Evolutionary conservation across 2,888 invertebrate genomes (phyloP).

Genomic region (Euplagia quadripunctaria): DNA sequence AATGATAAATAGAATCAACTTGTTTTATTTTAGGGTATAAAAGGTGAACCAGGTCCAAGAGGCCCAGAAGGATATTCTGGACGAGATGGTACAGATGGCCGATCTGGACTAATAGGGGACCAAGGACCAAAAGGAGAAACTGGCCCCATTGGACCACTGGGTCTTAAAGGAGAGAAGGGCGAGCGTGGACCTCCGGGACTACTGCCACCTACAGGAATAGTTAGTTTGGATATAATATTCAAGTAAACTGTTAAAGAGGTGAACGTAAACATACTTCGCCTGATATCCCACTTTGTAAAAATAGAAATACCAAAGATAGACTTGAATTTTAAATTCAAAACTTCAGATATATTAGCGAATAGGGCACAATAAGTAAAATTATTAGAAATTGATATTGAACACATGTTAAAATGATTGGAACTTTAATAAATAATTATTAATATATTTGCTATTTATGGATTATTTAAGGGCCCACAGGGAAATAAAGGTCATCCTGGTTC

Average conservation of each 20-base stretch:
- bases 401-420: neutral
- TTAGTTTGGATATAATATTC: neutral
- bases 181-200: slow-evolving; percentile 39
- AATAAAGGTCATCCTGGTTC: slow-evolving; percentile 38
- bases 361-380: neutral
- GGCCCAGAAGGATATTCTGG: slow-evolving; percentile 42
- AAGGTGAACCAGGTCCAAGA: slow-evolving; percentile 46
- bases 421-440: neutral
- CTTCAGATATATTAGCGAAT: too few species aligned
- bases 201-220: neutral
- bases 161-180: slow-evolving; percentile 30
- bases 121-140: slow-evolving; percentile 48
- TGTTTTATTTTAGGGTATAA: slow-evolving; percentile 48
- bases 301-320: neutral
- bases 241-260: neutral
- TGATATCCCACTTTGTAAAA: neutral
- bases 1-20: neutral
- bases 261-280: neutral
- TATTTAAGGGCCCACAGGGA: slow-evolving; percentile 31
- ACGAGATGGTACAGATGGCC: slow-evolving; percentile 22
- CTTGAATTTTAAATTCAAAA: too few species aligned
- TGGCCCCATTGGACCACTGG: slow-evolving; percentile 21
- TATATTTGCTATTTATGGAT: neutral
- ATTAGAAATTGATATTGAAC: neutral
- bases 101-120: slow-evolving; percentile 48